phyloP scores from a whole-genome alignment of 2,113 vertebrate species.

The Theropithecus gelada region DNA sequence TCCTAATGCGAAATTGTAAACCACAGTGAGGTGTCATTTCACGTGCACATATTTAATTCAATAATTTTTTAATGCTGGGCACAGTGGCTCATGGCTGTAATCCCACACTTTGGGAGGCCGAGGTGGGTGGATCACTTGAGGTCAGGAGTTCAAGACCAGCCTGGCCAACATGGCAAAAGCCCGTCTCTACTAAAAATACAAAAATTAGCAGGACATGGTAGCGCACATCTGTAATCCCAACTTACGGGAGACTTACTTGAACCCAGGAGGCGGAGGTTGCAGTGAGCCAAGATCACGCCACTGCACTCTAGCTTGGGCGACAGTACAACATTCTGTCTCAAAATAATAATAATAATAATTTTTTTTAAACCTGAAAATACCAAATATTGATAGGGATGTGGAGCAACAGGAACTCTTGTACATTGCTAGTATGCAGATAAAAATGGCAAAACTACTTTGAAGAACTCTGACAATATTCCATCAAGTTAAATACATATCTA shows the following conservation, averaged over 20 bases:
- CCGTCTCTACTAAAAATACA: neutral
- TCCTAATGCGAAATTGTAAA: neutral
- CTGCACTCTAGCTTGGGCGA: neutral
- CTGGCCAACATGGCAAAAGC: neutral
- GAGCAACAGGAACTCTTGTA: neutral
- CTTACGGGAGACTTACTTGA: neutral
- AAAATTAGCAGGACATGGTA: neutral
- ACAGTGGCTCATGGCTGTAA: neutral
- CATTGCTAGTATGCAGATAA: neutral
- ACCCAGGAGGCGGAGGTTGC: neutral
- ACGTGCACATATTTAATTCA: neutral
- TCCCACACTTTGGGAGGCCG: neutral
- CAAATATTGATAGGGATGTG: neutral
- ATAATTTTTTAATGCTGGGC: neutral
- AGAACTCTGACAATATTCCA: neutral
- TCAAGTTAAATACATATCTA: neutral
- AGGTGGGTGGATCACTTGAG: neutral
- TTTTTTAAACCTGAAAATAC: neutral
- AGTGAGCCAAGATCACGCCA: neutral
- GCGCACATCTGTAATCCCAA: neutral
- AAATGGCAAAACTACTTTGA: constrained; percentile 8
- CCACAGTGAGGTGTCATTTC: neutral
- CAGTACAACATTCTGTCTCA: neutral
- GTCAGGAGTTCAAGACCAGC: neutral
- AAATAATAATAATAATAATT: neutral